These are phyloP conservation scores for Hirtodrosophila duncani DNA, from an alignment of 2,888 invertebrate genomes.

Conservation along the genomic window DNA sequence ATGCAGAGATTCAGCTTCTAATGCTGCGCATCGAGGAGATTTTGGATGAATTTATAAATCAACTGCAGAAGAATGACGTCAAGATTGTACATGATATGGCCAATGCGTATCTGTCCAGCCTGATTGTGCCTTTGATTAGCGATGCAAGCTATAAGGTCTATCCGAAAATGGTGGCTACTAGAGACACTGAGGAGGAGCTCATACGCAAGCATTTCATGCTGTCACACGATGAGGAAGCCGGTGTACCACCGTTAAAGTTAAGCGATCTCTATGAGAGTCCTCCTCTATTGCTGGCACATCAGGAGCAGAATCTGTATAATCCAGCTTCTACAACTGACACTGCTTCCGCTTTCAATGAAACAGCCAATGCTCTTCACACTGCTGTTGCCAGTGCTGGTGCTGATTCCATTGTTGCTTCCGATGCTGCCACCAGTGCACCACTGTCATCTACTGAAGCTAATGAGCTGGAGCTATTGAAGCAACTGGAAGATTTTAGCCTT, in stretches of 20 bases:
- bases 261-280: constrained; percentile 52
- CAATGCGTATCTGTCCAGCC: constrained; percentile 65
- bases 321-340: background rate
- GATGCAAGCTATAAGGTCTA: constrained; percentile 47
- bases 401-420: background rate
- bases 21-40: constrained; percentile 65
- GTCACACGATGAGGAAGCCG: constrained; percentile 51
- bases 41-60: constrained; percentile 66
- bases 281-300: constrained; percentile 29
- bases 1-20: constrained; percentile 73
- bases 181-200: constrained; percentile 69
- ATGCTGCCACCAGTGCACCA: background rate
- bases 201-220: constrained; percentile 70
- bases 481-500: background rate
- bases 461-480: background rate
- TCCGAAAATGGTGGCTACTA: constrained; percentile 61
- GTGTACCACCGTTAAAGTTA: constrained; percentile 46
- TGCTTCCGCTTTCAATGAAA: no score
- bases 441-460: no score
- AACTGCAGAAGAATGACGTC: constrained; percentile 57
- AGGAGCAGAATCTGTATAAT: no score
- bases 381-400: background rate
- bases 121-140: constrained; percentile 64
- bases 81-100: constrained; percentile 48
- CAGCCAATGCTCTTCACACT: background rate